Percentiles rank a stretch among this genome's conserved stretches.
These are phyloP conservation scores for Aepyceros melampus DNA, from an alignment of 2,113 vertebrate species.

Conservation along the genomic window DNA sequence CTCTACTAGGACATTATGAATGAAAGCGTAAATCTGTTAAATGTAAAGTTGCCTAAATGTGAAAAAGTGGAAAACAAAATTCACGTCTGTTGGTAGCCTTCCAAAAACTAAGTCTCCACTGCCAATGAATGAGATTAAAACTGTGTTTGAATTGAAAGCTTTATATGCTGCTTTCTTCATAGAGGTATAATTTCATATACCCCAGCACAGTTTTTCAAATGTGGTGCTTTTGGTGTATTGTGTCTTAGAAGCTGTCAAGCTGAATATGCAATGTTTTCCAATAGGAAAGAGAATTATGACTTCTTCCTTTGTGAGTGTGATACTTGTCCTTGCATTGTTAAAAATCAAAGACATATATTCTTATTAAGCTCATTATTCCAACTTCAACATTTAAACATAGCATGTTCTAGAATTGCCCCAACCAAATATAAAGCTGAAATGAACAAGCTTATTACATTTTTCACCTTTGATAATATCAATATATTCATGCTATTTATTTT, in stretches of 20 bases:
- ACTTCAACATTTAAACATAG: not conserved
- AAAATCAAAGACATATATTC: not conserved
- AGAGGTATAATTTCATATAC: not conserved
- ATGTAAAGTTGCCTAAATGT: not conserved
- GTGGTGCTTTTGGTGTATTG: not conserved
- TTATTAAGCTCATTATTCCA: not conserved
- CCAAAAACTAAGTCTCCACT: not conserved
- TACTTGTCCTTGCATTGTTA: not conserved
- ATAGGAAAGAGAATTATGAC: not conserved
- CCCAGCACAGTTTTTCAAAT: not conserved
- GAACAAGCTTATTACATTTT: not conserved
- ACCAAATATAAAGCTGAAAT: not conserved
- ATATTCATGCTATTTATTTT: conserved; percentile 12
- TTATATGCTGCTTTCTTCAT: not conserved
- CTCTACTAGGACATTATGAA: not conserved
- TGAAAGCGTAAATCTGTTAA: not conserved
- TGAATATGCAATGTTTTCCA: not conserved
- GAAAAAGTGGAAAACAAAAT: not conserved
- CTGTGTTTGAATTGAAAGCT: not conserved
- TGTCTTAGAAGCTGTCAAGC: not conserved
- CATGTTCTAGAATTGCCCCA: not conserved
- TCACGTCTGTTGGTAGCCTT: not conserved
- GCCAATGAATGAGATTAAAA: not conserved
- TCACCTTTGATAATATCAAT: not conserved
- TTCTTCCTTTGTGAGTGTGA: not conserved